These are phyloP conservation scores for Karalla daura DNA, from an alignment of 2,797 vertebrate genomes.

Conservation along the genomic window DNA sequence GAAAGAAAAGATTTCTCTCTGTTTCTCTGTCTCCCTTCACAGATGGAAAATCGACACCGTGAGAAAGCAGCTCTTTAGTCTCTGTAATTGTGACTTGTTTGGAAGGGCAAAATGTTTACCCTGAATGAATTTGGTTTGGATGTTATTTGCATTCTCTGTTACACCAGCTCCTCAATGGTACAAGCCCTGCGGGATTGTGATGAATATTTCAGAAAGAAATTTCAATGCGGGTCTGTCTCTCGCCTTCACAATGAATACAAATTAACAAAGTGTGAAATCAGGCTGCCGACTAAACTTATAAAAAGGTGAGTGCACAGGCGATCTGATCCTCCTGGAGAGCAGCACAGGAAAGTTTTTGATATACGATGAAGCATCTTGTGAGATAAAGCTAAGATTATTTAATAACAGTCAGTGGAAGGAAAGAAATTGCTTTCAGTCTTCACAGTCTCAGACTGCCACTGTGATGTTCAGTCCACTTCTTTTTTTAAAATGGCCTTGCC, in stretches of 20 bases:
- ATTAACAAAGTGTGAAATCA: conserved; percentile 71
- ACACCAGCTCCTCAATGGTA: conserved; percentile 52
- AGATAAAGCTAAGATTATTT: conserved; percentile 2
- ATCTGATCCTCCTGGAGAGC: conserved; percentile 10
- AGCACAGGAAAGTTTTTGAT: background rate
- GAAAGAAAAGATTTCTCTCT: conserved; percentile 15
- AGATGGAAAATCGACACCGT: conserved; percentile 26
- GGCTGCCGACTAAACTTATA: conserved; percentile 35
- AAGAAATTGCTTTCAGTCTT: conserved; percentile 2
- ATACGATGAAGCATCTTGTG: background rate
- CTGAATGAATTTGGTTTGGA: conserved; percentile 57
- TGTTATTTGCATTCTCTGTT: conserved; percentile 61
- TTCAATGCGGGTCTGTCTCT: conserved; percentile 43
- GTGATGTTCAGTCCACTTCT: conserved; percentile 31
- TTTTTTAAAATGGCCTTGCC: conserved; percentile 31
- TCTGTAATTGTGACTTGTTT: conserved; percentile 69
- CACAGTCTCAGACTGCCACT: conserved; percentile 23
- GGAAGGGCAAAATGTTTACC: conserved; percentile 71
- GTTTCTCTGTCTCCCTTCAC: conserved; percentile 6
- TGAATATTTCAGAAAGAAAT: conserved; percentile 69
- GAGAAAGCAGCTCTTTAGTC: conserved; percentile 40
- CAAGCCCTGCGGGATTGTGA: conserved; percentile 53
- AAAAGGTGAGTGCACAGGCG: background rate
- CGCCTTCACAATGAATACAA: conserved; percentile 69
- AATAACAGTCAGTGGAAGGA: conserved; percentile 4